A percentile compares a stretch with the other conserved stretches of the same genome.
Evolutionary conservation across 2,113 vertebrate species (phyloP).

Genomic region (Acrocephalus kingi): DNA sequence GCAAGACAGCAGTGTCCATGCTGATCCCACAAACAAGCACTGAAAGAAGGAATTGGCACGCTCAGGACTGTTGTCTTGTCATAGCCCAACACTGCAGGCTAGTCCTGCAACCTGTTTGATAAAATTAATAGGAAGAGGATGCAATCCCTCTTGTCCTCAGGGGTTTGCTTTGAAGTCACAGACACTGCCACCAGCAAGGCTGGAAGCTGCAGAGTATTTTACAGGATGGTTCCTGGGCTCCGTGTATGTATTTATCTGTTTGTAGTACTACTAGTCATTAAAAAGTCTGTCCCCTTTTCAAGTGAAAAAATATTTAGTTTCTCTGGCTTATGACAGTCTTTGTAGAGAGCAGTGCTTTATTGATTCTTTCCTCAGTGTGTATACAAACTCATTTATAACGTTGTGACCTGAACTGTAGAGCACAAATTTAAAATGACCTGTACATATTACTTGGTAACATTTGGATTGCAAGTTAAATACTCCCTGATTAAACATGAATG

Average conservation of each 20-base stretch:
- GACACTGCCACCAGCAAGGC: background rate
- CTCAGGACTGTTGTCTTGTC: background rate
- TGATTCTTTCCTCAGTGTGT: constrained; percentile 51
- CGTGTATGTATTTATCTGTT: background rate
- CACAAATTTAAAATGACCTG: constrained; percentile 58
- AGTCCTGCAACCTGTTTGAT: background rate
- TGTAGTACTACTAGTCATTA: background rate
- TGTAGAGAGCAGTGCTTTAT: constrained; percentile 5
- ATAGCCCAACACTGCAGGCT: background rate
- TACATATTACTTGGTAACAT: constrained; percentile 52
- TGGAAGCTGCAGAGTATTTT: background rate
- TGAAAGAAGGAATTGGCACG: fast-evolving
- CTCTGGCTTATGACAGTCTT: constrained; percentile 25
- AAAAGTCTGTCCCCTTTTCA: background rate
- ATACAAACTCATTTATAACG: constrained; percentile 64
- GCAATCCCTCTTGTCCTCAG: background rate
- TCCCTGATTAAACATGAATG: constrained; percentile 60
- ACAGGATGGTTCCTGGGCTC: background rate
- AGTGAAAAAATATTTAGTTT: constrained; percentile 42
- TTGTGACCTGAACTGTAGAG: constrained; percentile 38
- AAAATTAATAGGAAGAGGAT: background rate
- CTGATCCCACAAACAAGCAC: background rate
- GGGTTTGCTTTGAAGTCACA: background rate
- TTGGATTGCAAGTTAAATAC: constrained; percentile 69
- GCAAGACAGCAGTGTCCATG: background rate